Base-by-base conservation (phyloP, 1,140 invertebrate genomes). In the Cyclina sinensis region DNA sequence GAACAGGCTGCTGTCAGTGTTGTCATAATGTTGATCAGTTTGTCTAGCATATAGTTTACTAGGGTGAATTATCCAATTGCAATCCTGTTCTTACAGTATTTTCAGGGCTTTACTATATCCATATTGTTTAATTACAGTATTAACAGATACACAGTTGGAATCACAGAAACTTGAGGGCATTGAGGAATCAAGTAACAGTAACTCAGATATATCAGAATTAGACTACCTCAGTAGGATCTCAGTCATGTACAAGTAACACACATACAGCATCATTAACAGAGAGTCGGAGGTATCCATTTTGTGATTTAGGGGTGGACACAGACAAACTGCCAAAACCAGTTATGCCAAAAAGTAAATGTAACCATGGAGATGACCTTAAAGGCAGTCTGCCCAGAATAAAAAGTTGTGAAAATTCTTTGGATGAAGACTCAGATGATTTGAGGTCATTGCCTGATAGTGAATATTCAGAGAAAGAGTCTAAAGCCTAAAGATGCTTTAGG, bases 301-400 rank as follows among this genome's bases (percentile, higher is more conserved):
- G 62, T 27, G 81, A 84, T n/a, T 70, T 84, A 70, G 81, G 65
- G 32, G 43, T 84, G 18, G 65, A 84, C 9, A 74, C 70, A 1
- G 83, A 85, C 32, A 76, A 37, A 27, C 30, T 86, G n/a, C 70
- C 84, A 24, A 86, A 86, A 65, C 84, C 84, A 11, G 57, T 78
- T 1, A 62, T 86, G 73, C 32, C 48, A 35, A 57, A 68, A 9
- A 70, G 12, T 27, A 51, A 76, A 24, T 32, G 14, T 32, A 35
- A 32, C 24, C 18, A 5, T 4, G 35, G n/a, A 48, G 73, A 46
- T 78, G 46, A 51, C 24, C 16, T 73, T 14, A 81, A 81, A 65
- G 14, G 14, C n/a, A n/a, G n/a, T n/a, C 1, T 59, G 5, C 16
- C 27, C 3, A 21, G 30, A 35, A 51, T n/a, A 21, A n/a, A 51